A percentile compares a stretch with the other conserved stretches of the same genome.
phyloP scores from a whole-genome alignment of 2,797 vertebrate genomes.

The Cuculus canorus region DNA sequence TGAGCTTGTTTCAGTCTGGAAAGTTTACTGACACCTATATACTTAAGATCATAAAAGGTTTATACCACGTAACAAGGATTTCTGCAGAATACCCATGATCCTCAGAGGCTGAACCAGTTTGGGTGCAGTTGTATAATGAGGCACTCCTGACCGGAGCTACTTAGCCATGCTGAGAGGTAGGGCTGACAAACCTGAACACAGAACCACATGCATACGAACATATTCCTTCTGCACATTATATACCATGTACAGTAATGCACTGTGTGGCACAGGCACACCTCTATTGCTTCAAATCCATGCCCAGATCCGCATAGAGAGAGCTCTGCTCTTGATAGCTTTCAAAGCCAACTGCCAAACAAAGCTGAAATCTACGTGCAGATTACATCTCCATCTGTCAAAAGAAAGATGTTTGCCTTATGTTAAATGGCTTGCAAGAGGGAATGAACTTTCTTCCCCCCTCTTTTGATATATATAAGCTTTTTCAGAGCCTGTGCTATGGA shows the following conservation, averaged over 20 bases:
- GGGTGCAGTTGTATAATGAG: fast-evolving
- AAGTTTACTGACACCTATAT: background rate
- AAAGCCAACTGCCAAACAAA: background rate
- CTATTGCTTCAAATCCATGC: background rate
- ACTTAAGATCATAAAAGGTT: background rate
- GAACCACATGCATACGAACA: fast-evolving
- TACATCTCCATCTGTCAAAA: background rate
- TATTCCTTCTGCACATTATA: background rate
- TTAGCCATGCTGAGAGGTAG: background rate
- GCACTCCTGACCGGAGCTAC: background rate
- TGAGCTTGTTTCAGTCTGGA: background rate
- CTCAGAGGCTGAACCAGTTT: background rate
- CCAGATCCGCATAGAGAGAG: background rate
- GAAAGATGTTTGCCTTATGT: background rate
- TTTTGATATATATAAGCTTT: background rate
- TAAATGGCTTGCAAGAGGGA: background rate
- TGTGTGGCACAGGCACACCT: background rate
- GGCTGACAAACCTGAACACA: background rate
- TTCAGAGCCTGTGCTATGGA: background rate
- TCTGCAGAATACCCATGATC: background rate
- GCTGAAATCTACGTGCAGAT: background rate
- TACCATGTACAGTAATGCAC: fast-evolving
- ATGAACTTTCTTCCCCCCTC: background rate
- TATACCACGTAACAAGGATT: background rate
- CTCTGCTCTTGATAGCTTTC: background rate